Evolutionary conservation across 2,113 vertebrate genomes (phyloP), one percentile per base, ranked within the genome.

Genomic region (Athene cunicularia): DNA sequence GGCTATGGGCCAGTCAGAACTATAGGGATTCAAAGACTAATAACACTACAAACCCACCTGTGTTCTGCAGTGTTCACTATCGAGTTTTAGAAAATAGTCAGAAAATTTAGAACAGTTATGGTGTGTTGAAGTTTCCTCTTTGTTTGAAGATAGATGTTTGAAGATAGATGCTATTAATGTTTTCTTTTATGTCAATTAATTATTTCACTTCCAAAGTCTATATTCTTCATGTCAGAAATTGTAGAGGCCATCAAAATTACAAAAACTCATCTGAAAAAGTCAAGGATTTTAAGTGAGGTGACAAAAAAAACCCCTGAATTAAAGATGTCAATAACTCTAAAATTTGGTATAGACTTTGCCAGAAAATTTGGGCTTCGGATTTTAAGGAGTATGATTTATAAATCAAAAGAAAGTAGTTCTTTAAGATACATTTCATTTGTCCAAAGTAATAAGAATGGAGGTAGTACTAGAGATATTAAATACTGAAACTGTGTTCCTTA

Each of bases 21-120:
- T 94, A 20, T 17, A 50, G 94, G 77, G 88, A 97, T 84, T 94
- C 76, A 83, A 93, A 95, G n/a, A 16, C 86, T 74, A 91, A 84
- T 35, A 95, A 77, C 62, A 33, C 23, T 53, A 97, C 87, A 96
- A 89, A 91, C 55, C 41, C 3, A 2, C 79, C 93, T 95, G 55
- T 95, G 94, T 97, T 97, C 89, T 80, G 26, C 39, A 59, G 33
- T 60, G 41, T 24, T 90, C 49, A 49, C 32, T 86, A 52, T 49
- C 49, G 24, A 80, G 30, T 93, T 95, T 77, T 83, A 83, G 77
- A 88, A 95, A 95, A 91, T 18, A 3, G 94, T 75, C 35, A 86
- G 45, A 92, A 91, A 92, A 73, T 86, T 66, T 62, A n/a, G 71
- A 28, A n/a, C 32, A 79, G 14, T n/a, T 62, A 70, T 6, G 14